Evolutionary conservation across 2,113 vertebrate species (phyloP).

Genomic region (Antennarius striatus): DNA sequence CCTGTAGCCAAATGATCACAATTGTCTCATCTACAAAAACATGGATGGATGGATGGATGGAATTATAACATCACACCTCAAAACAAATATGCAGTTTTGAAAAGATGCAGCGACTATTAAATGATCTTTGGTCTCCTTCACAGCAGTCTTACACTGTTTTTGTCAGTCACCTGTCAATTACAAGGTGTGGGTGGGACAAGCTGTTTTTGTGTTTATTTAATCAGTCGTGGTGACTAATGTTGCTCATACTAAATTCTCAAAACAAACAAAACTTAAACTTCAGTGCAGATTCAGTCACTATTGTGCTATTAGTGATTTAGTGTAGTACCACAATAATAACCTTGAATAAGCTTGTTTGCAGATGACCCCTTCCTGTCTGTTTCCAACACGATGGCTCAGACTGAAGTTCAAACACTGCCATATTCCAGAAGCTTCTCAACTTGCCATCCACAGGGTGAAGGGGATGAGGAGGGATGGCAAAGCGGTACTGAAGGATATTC

Average conservation of each 20-base stretch:
- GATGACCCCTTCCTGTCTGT: conserved; percentile 1
- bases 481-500: conserved; percentile 80
- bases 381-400: neutral
- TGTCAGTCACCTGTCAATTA: too few species aligned
- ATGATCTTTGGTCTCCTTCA: conserved; percentile 12
- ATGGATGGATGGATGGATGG: neutral
- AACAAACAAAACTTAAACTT: neutral
- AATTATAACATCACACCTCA: neutral
- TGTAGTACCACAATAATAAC: neutral
- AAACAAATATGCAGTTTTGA: neutral
- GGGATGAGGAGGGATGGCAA: conserved; percentile 87
- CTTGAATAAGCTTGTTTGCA: neutral
- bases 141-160: too few species aligned
- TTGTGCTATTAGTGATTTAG: neutral
- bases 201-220: neutral
- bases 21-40: too few species aligned
- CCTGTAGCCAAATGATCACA: too few species aligned
- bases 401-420: neutral
- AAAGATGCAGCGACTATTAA: neutral
- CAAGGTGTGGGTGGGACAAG: neutral
- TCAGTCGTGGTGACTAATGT: neutral
- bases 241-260: conserved; percentile 9
- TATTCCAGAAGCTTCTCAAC: conserved; percentile 61
- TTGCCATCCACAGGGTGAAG: conserved; percentile 94
- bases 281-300: neutral